Percentiles rank a stretch among this genome's conserved stretches.
phyloP scores from a whole-genome alignment of 2,797 vertebrate species.

The Myoxocephalus aenaeus region DNA sequence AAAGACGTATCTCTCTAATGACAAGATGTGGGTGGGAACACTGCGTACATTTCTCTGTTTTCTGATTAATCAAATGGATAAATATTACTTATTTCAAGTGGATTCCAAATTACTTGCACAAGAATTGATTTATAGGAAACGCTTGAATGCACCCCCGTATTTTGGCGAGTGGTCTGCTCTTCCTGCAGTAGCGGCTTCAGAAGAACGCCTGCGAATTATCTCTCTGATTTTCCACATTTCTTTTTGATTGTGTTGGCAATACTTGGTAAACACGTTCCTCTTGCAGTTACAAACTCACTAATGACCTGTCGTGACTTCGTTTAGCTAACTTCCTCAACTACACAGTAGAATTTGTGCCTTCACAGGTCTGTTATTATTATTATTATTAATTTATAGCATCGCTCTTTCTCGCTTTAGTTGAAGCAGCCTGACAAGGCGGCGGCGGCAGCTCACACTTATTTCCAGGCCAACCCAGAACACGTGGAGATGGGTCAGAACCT shows the following conservation, averaged over 20 bases:
- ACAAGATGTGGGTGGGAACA: slow-evolving; percentile 61
- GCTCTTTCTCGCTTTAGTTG: slow-evolving; percentile 78
- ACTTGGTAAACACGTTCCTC: not conserved
- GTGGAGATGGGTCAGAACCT: slow-evolving; percentile 93
- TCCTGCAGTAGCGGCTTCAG: slow-evolving; percentile 11
- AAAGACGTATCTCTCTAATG: slow-evolving; percentile 35
- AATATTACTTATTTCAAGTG: slow-evolving; percentile 15
- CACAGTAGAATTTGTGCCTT: not conserved
- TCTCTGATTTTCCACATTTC: slow-evolving; percentile 6
- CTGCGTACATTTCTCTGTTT: slow-evolving; percentile 2
- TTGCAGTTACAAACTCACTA: not conserved
- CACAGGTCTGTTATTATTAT: not conserved
- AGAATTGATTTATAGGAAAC: slow-evolving; percentile 8
- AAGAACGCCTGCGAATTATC: not conserved
- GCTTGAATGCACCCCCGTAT: not conserved
- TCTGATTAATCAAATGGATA: slow-evolving; percentile 12
- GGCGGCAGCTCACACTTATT: slow-evolving; percentile 96
- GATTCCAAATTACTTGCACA: slow-evolving; percentile 18
- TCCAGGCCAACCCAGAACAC: slow-evolving; percentile 97
- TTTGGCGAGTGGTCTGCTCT: not conserved
- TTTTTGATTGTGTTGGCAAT: not conserved
- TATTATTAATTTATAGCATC: not conserved
- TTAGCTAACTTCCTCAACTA: not conserved
- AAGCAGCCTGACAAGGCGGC: slow-evolving; percentile 92
- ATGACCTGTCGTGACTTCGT: not conserved